These are phyloP conservation scores for Apamea anceps DNA, from an alignment of 2,888 invertebrate species.

Conservation along the genomic window DNA sequence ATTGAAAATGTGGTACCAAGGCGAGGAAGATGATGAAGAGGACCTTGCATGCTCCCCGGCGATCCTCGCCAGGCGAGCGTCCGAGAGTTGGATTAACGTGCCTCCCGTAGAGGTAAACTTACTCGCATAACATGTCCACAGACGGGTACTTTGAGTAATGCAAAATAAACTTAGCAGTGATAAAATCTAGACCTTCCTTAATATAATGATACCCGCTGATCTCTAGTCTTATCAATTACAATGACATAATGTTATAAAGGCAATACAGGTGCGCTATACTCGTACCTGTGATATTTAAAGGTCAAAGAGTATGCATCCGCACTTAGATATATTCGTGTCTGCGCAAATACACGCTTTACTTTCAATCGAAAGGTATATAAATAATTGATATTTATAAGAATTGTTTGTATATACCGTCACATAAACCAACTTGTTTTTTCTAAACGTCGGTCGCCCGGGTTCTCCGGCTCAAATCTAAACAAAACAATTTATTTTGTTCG, in stretches of 20 bases:
- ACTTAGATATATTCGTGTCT: not conserved
- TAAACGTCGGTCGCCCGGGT: conserved; percentile 21
- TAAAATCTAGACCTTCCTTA: not conserved
- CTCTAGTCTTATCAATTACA: conserved; percentile 12
- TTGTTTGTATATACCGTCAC: conserved; percentile 16
- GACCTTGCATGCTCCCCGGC: conserved; percentile 97
- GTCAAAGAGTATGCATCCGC: conserved; percentile 38
- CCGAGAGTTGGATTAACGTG: conserved; percentile 97
- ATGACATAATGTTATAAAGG: conserved; percentile 32
- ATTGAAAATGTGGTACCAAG: conserved; percentile 93
- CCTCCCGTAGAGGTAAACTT: conserved; percentile 95
- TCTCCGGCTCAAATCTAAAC: conserved; percentile 47
- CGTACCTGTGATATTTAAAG: conserved; percentile 39
- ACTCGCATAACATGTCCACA: conserved; percentile 41
- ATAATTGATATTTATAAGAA: no score
- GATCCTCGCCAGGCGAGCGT: conserved; percentile 95
- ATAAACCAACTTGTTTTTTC: conserved; percentile 47
- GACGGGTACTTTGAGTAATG: conserved; percentile 1
- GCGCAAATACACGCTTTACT: conserved; percentile 7
- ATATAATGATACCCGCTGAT: not conserved
- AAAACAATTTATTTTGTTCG: conserved; percentile 37
- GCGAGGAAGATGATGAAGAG: conserved; percentile 95
- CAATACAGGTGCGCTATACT: not conserved
- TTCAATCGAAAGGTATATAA: not conserved
- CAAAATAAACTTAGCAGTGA: not conserved